These are phyloP conservation scores for Melanotus villosus DNA, from an alignment of 2,888 invertebrate genomes.

Conservation along the genomic window DNA sequence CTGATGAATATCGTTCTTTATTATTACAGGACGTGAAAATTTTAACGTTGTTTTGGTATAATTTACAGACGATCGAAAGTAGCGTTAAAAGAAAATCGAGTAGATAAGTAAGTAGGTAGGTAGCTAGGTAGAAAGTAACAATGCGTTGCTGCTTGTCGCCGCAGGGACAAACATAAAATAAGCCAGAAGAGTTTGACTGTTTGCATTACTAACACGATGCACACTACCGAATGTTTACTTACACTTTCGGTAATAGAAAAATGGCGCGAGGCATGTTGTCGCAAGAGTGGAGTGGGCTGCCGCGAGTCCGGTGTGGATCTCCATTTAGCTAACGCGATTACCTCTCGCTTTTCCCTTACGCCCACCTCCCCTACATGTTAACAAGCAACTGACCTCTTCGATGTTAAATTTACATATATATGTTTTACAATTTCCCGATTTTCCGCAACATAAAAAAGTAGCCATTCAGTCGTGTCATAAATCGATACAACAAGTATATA, in stretches of 20 bases:
- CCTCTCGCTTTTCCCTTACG: constrained; percentile 39
- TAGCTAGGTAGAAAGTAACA: constrained; percentile 10
- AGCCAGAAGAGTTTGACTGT: constrained; percentile 59
- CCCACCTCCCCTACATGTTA: constrained; percentile 25
- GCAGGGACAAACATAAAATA: constrained; percentile 44
- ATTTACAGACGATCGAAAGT: not conserved
- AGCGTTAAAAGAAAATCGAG: not conserved
- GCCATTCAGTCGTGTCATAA: constrained; percentile 46
- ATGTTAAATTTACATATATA: constrained; percentile 40
- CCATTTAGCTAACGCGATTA: constrained; percentile 57
- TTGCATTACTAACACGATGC: constrained; percentile 64
- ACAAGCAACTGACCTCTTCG: constrained; percentile 38
- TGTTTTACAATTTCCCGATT: constrained; percentile 54
- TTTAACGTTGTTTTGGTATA: constrained; percentile 9
- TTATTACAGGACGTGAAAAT: no score
- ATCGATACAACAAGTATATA: constrained; percentile 49
- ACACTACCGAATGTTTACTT: constrained; percentile 66
- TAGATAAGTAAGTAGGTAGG: constrained; percentile 5
- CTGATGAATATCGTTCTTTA: not conserved
- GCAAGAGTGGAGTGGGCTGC: constrained; percentile 59
- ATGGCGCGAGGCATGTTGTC: constrained; percentile 62
- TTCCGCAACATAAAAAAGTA: constrained; percentile 54
- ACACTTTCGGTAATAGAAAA: constrained; percentile 67
- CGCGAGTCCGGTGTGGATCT: constrained; percentile 46
- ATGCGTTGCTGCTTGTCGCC: constrained; percentile 36